Evolutionary conservation across 2,113 vertebrate species (phyloP).

Genomic region (Edolisoma coerulescens): DNA sequence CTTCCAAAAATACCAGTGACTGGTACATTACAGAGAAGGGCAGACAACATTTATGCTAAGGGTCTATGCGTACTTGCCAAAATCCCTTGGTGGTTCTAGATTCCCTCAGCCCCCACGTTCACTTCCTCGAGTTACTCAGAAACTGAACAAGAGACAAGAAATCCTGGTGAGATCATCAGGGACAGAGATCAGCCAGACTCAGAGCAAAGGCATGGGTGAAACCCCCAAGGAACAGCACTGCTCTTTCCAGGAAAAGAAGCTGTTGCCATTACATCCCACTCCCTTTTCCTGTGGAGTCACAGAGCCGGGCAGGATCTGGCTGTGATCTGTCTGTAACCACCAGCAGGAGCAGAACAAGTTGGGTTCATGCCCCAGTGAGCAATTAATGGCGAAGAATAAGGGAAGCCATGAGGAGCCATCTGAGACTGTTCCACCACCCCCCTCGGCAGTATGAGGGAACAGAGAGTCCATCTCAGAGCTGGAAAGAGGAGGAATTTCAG

Average conservation of each 20-base stretch:
- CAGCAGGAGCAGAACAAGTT: not conserved
- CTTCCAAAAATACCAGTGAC: not conserved
- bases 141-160: not conserved
- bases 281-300: accelerated
- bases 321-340: not conserved
- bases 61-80: accelerated
- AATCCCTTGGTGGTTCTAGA: not conserved
- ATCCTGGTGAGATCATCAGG: not conserved
- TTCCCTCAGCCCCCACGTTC: not conserved
- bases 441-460: not conserved
- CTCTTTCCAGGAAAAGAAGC: not conserved
- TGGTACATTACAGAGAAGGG: not conserved
- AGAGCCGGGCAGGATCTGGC: not conserved
- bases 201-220: not conserved
- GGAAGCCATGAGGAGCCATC: not conserved
- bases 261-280: not conserved
- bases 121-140: not conserved
- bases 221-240: not conserved
- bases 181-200: not conserved
- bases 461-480: not conserved
- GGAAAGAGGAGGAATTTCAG: not conserved
- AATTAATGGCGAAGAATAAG: not conserved
- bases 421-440: not conserved
- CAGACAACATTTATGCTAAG: not conserved
- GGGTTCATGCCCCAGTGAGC: not conserved